Conservation (phyloP, 2,113 vertebrate species). For the Otus sunia region DNA sequence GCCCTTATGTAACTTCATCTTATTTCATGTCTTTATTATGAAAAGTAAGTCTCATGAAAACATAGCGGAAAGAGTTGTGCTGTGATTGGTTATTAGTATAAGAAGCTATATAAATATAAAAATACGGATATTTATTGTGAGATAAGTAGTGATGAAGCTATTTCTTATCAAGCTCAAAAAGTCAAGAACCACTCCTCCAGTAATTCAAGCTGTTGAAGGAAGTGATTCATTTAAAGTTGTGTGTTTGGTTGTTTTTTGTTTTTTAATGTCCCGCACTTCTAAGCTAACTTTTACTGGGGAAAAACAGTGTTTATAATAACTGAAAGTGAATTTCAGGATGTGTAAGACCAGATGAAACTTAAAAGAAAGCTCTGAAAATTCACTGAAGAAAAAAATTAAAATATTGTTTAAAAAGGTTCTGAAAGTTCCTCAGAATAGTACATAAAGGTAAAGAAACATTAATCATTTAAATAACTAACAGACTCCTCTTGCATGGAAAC, state of each 20-base stretch:
- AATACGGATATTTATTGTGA: neutral
- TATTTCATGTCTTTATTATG: neutral
- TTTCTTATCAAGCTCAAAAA: conserved; percentile 19
- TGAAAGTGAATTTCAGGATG: neutral
- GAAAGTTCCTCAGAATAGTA: neutral
- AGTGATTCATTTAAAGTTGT: neutral
- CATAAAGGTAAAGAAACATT: neutral
- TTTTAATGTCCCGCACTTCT: neutral
- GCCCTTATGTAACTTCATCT: neutral
- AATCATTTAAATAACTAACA: neutral
- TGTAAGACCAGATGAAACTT: neutral
- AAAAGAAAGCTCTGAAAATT: neutral
- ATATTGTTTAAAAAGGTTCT: neutral
- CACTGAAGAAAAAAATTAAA: neutral
- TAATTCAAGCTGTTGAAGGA: neutral
- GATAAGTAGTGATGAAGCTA: neutral
- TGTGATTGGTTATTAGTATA: neutral
- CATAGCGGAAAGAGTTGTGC: neutral
- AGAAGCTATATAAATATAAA: neutral
- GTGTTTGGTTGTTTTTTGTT: neutral
- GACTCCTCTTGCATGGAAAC: neutral
- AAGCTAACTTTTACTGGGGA: neutral
- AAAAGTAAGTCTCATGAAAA: neutral
- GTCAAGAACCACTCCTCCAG: conserved; percentile 21
- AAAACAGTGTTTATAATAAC: neutral